phyloP scores from a whole-genome alignment of 2,797 vertebrate genomes.

The Ptychobarbus kaznakovi region DNA sequence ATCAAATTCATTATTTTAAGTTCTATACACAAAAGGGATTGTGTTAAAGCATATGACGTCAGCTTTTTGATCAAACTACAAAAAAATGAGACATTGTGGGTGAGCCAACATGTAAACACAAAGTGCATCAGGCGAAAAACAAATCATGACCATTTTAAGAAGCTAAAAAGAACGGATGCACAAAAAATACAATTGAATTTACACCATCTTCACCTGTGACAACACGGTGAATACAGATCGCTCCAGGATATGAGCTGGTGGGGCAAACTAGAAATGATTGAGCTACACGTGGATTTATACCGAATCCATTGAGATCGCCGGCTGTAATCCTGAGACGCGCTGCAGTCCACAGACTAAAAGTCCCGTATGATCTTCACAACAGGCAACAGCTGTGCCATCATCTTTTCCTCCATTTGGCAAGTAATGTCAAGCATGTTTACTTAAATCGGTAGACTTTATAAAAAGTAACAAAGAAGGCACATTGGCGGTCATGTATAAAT shows the following conservation, averaged over 20 bases:
- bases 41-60: neutral
- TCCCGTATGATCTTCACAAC: constrained; percentile 32
- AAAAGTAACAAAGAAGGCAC: constrained; percentile 76
- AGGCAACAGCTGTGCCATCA: constrained; percentile 29
- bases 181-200: constrained; percentile 52
- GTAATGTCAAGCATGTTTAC: constrained; percentile 54
- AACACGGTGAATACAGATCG: constrained; percentile 1
- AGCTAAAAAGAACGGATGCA: constrained; percentile 30
- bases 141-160: neutral
- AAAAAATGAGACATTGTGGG: constrained; percentile 26
- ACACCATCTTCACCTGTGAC: constrained; percentile 34
- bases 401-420: constrained; percentile 62
- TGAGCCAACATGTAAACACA: constrained; percentile 48
- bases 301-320: constrained; percentile 48
- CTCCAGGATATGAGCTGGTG: constrained; percentile 13
- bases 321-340: constrained; percentile 54
- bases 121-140: constrained; percentile 59
- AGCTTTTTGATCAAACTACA: constrained; percentile 33
- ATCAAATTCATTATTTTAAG: neutral
- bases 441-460: constrained; percentile 54
- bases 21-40: constrained; percentile 13
- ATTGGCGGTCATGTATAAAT: constrained; percentile 77
- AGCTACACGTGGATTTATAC: constrained; percentile 38
- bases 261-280: constrained; percentile 23
- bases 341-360: constrained; percentile 16